A percentile compares a stretch with the other conserved stretches of the same genome.
These are phyloP conservation scores for Tenebrosternarchus preto DNA, from an alignment of 2,113 vertebrate genomes.

Conservation along the genomic window DNA sequence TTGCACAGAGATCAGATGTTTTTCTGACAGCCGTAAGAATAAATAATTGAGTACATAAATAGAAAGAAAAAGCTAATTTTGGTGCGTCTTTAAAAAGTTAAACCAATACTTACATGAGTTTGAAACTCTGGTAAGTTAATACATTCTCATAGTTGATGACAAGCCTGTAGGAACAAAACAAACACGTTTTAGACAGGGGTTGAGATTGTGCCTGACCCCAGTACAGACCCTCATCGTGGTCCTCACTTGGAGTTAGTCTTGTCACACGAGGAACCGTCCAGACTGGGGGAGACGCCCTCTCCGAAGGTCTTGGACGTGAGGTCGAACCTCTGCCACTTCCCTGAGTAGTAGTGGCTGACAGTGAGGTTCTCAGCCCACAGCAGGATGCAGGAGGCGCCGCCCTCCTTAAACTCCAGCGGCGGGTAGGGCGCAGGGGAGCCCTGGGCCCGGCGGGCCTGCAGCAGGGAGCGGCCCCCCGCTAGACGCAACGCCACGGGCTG, in stretches of 20 bases:
- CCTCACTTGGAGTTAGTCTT: conserved; percentile 64
- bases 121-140: conserved; percentile 65
- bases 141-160: conserved; percentile 73
- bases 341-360: conserved; percentile 64
- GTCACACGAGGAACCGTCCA: conserved; percentile 75
- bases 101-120: conserved; percentile 70
- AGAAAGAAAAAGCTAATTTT: no score
- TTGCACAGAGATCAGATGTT: no score
- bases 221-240: no score
- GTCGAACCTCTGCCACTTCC: conserved; percentile 71
- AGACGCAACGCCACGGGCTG: conserved; percentile 61
- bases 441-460: conserved; percentile 68
- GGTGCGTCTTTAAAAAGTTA: neutral
- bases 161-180: conserved; percentile 61
- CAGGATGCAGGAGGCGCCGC: conserved; percentile 72
- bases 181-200: neutral
- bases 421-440: conserved; percentile 54
- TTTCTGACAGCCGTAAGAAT: no score
- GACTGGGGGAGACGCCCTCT: conserved; percentile 54
- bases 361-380: conserved; percentile 82
- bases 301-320: conserved; percentile 79
- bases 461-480: conserved; percentile 77
- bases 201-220: no score
- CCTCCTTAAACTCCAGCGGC: conserved; percentile 75
- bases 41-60: no score